A percentile compares a stretch with the other conserved stretches of the same genome.
Evolutionary conservation across 2,888 invertebrate species (phyloP).

Genomic region (Glomeris marginata): DNA sequence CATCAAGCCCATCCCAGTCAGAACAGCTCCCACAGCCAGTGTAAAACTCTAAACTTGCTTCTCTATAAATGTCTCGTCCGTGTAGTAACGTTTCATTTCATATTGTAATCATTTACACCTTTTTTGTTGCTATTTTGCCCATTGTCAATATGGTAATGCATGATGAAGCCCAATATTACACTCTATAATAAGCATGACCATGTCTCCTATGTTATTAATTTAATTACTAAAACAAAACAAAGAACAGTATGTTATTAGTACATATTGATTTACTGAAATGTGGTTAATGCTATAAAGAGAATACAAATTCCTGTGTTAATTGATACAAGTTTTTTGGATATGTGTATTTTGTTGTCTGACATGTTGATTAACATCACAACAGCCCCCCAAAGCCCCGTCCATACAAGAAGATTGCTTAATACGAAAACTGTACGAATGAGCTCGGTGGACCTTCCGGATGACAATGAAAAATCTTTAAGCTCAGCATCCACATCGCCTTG

Average conservation of each 20-base stretch:
- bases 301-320: constrained; percentile 6
- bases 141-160: too few relatives aligned
- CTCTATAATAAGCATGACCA: too few relatives aligned
- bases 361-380: constrained; percentile 22
- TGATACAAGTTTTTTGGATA: background rate
- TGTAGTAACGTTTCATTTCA: background rate
- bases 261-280: too few relatives aligned
- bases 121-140: constrained; percentile 2
- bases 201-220: background rate
- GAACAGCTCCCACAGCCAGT: constrained; percentile 44
- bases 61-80: background rate
- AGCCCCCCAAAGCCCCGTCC: constrained; percentile 87
- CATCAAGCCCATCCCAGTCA: constrained; percentile 37
- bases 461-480: constrained; percentile 76
- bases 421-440: constrained; percentile 76
- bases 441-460: constrained; percentile 82
- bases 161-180: too few relatives aligned
- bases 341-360: constrained; percentile 14
- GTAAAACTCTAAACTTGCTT: constrained; percentile 28
- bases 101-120: too few relatives aligned
- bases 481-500: constrained; percentile 88
- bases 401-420: constrained; percentile 51
- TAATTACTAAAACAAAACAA: too few relatives aligned
- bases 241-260: too few relatives aligned
- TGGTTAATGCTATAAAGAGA: too few relatives aligned